phyloP scores from a whole-genome alignment of 2,113 vertebrate genomes.

The Zootoca vivipara region DNA sequence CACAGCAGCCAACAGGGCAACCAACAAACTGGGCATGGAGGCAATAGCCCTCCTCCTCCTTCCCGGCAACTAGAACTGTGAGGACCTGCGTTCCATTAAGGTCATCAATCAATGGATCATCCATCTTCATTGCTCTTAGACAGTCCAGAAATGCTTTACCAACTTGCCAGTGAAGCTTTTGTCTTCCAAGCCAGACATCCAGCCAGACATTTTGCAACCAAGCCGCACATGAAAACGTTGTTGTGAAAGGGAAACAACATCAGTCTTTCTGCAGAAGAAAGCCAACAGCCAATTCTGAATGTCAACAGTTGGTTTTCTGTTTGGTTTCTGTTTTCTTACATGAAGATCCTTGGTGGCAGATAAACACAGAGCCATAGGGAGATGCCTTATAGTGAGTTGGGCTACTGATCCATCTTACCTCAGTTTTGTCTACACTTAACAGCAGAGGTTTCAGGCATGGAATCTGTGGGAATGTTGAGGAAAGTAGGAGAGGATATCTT shows the following conservation, averaged over 20 bases:
- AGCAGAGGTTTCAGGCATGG: too few relatives aligned
- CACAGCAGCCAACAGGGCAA: neutral
- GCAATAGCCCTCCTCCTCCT: neutral
- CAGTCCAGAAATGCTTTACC: neutral
- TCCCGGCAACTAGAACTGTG: neutral
- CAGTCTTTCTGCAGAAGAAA: neutral
- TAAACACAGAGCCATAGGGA: neutral
- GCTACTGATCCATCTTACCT: too few relatives aligned
- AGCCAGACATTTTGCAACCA: neutral
- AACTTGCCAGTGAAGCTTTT: neutral
- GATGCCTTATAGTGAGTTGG: too few relatives aligned
- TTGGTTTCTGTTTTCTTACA: too few relatives aligned
- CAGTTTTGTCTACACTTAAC: too few relatives aligned
- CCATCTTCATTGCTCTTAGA: neutral
- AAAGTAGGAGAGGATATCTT: too few relatives aligned
- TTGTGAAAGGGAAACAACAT: neutral
- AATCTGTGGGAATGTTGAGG: too few relatives aligned
- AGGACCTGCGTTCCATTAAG: neutral
- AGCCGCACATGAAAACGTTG: neutral
- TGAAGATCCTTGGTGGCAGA: neutral
- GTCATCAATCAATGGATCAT: neutral
- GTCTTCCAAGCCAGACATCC: neutral
- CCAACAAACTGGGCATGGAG: neutral
- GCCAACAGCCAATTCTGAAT: neutral
- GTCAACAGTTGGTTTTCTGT: neutral